Evolutionary conservation across 2,797 vertebrate genomes (phyloP), one percentile per base, ranked within the genome.

Genomic region (Pitangus sulphuratus): DNA sequence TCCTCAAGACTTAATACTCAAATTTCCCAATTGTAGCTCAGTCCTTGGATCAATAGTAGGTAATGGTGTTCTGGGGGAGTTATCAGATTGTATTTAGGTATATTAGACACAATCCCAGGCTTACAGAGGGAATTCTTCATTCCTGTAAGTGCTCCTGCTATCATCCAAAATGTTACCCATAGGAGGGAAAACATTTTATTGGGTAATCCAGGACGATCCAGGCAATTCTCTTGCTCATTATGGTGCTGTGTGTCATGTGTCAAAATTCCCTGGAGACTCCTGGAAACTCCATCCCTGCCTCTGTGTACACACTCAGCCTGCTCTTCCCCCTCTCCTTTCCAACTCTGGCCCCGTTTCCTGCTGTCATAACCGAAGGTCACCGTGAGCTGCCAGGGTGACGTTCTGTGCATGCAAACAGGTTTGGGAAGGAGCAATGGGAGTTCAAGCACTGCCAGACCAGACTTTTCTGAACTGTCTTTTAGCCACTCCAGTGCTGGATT

Each of bases 271-370:
- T 72, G 3, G 33, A 33, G 25, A 18, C 18, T 66, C 8, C 48
- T 62, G 60, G 44, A 62, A 70, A 39, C 54, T 40, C 69, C 48
- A 37, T 22, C 54, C 18, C 0, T 47, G 1, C 47, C 22, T 87
- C 58, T 92, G 37, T 66, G 60, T 15, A 8, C 9, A 1, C 20
- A 6, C 24, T 58, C 40, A 85, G 8, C 31, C 40, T 80, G 44
- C 61, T 91, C 39, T 54, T 89, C 21, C 24, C 2, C 75, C 94
- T 93, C 86, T 44, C 47, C 79, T 87, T 76, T 83, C 31, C 33
- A 47, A 3, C 30, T 54, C 0, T 16, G 1, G 11, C 2, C 2
- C 1, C 53, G 25, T 39, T 76, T 89, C 48, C 39, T 69, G 69
- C 88, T 53, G 44, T 61, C 75, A 9, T 15, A 89, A 57, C 54